Evolutionary conservation across 2,888 invertebrate genomes (phyloP).

Genomic region (Trimorus sp.): DNA sequence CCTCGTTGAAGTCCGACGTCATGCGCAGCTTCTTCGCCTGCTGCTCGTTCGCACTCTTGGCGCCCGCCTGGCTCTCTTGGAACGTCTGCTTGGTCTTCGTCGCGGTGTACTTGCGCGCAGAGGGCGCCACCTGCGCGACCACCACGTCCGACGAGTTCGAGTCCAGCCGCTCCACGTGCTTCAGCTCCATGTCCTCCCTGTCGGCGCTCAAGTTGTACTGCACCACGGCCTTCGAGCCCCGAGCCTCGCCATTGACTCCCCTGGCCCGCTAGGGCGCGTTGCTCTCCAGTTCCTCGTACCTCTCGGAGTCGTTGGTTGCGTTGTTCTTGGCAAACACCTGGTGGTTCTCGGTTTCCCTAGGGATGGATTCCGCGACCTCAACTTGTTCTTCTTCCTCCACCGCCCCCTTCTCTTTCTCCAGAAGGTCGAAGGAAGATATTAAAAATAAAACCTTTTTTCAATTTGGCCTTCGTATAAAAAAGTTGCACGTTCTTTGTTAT

Average conservation of each 20-base stretch:
- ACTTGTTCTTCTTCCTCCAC: not conserved
- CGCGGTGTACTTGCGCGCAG: slow-evolving; percentile 22
- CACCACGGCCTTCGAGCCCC: slow-evolving; percentile 66
- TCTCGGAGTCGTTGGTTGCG: slow-evolving; percentile 14
- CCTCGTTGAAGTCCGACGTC: slow-evolving; percentile 64
- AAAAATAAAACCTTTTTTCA: too few species aligned
- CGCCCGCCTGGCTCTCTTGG: slow-evolving; percentile 22
- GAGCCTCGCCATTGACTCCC: slow-evolving; percentile 36
- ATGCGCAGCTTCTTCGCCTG: slow-evolving; percentile 57
- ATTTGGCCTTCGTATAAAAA: too few species aligned
- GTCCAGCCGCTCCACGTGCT: slow-evolving; percentile 51
- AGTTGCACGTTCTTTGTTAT: too few species aligned
- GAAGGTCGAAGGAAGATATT: too few species aligned
- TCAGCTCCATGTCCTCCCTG: slow-evolving; percentile 79
- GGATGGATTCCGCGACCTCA: slow-evolving; percentile 41
- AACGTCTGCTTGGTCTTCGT: too few species aligned
- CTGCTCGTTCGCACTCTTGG: slow-evolving; percentile 22
- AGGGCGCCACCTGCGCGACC: not conserved
- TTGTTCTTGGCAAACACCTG: not conserved
- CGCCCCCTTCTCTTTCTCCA: not conserved
- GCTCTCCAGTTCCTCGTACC: slow-evolving; percentile 10
- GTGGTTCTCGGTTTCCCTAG: slow-evolving; percentile 17
- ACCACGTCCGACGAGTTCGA: slow-evolving; percentile 31
- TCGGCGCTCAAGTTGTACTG: slow-evolving; percentile 78
- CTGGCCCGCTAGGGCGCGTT: not conserved